Percentiles rank a stretch among this genome's conserved stretches.
Conservation (phyloP, 2,797 vertebrate species). For the Balearica regulorum region DNA sequence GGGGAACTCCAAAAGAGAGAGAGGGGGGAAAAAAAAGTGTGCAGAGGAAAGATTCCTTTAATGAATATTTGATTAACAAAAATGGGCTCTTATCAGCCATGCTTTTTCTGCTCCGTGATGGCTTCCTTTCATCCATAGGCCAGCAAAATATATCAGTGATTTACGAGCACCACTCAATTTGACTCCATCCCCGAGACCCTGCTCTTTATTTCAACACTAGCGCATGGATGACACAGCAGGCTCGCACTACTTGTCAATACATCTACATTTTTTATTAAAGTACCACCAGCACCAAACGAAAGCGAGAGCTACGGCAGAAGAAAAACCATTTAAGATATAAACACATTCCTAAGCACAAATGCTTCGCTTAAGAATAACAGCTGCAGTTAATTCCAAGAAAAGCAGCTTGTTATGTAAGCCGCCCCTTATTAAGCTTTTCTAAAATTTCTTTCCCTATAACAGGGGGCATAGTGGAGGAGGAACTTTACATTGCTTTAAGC, state of each 20-base stretch:
- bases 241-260: conserved; percentile 41
- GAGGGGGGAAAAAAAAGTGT: neutral
- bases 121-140: conserved; percentile 85
- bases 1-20: conserved; percentile 62
- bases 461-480: neutral
- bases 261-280: conserved; percentile 70
- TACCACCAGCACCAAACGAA: conserved; percentile 70
- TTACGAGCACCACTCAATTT: conserved; percentile 58
- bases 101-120: conserved; percentile 85
- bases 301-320: neutral
- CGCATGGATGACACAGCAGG: conserved; percentile 27
- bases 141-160: conserved; percentile 73
- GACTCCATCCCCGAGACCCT: conserved; percentile 11
- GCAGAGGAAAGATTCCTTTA: conserved; percentile 56
- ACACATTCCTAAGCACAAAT: conserved; percentile 36
- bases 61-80: conserved; percentile 71
- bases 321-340: neutral
- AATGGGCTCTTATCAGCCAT: conserved; percentile 74
- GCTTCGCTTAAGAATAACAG: neutral
- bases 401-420: conserved; percentile 29
- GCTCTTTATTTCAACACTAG: conserved; percentile 13
- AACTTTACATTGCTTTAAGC: neutral
- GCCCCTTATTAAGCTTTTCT: conserved; percentile 16
- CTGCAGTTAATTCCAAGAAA: conserved; percentile 28
- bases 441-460: neutral